Base-by-base conservation (phyloP, 2,113 vertebrate genomes). In the Nestor notabilis region DNA sequence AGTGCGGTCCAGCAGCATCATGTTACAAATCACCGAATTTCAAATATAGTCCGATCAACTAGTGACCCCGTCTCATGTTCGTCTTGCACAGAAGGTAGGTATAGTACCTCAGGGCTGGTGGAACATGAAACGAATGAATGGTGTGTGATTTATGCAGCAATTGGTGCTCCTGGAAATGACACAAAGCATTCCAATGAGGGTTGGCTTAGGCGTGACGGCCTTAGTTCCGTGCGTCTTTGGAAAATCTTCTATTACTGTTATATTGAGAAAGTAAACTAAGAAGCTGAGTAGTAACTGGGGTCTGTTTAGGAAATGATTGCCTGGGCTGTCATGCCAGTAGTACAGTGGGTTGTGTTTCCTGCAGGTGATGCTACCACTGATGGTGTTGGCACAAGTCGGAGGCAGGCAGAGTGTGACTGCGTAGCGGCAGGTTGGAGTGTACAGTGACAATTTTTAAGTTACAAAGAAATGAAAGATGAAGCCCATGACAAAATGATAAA, bases 21-120 rank as follows among this genome's bases (percentile, higher is more conserved):
- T 28, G 6, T 58, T 31, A 91, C 95, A 43, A 96, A 92, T 53
- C 87, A 97, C 83, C 96, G 96, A 72, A 97, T 98, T 96, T 97
- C 97, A 29, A 98, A 65, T 47, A 98, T 99, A 24, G 98, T 99
- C 87, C 99, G 99, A 9, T 99, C 99, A 25, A 98, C 98, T 97
- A 99, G 99, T 50, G 99, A 99, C 97, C 99, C 99, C 0, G 96
- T 99, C 43, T 98, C 99, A 3, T 99, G 99, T 69, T 97, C 97
- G 0, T 98, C 98, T n/a, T 35, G 87, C 1, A 44, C 92, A 41
- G 97, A 98, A 99, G 98, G 99, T 99, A 97, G 58, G 97, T 97
- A n/a, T 18, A 28, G 14, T 12, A 16, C 35, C 74, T 5, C 27
- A 1, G 17, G 46, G 64, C 61, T 64, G 68, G 11, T 7, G 18